Conservation (phyloP, 2,888 invertebrate species). For the Sinopyrophorus schimmeli region DNA sequence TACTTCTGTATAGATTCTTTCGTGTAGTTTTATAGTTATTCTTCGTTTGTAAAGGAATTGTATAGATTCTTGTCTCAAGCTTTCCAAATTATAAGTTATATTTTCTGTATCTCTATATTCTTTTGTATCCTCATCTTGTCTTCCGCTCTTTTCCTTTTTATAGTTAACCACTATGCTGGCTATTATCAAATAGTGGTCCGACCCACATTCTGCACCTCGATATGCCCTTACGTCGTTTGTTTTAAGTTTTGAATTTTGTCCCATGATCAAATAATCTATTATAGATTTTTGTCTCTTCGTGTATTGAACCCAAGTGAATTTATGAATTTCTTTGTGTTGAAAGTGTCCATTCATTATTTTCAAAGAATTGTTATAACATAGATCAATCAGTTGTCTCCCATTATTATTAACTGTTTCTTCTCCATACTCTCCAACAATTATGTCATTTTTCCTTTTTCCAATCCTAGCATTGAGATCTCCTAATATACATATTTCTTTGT, state of each 20-base stretch:
- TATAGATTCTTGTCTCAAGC: neutral
- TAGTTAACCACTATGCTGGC: neutral
- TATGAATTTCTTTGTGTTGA: constrained; percentile 6
- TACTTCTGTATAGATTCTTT: too few species aligned
- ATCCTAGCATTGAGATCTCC: constrained; percentile 8
- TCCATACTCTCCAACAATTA: constrained; percentile 1
- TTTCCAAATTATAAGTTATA: constrained; percentile 2
- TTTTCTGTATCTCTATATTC: neutral
- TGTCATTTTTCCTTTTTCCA: constrained; percentile 3
- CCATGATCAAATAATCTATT: neutral
- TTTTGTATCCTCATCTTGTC: neutral
- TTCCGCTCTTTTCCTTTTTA: neutral
- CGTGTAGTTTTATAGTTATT: neutral
- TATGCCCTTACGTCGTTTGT: constrained; percentile 6
- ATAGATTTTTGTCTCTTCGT: neutral
- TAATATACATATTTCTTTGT: constrained; percentile 8
- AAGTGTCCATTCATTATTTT: constrained; percentile 1
- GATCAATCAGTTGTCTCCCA: constrained; percentile 3
- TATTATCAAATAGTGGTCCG: constrained; percentile 10
- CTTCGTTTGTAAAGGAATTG: constrained; percentile 2
- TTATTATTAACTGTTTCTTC: constrained; percentile 4
- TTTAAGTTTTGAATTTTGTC: neutral
- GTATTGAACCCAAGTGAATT: constrained; percentile 9
- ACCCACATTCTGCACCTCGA: constrained; percentile 9
- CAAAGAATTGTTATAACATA: constrained; percentile 1